Base-by-base conservation (phyloP, 2,113 vertebrate genomes). In the Phalacrocorax carbo region DNA sequence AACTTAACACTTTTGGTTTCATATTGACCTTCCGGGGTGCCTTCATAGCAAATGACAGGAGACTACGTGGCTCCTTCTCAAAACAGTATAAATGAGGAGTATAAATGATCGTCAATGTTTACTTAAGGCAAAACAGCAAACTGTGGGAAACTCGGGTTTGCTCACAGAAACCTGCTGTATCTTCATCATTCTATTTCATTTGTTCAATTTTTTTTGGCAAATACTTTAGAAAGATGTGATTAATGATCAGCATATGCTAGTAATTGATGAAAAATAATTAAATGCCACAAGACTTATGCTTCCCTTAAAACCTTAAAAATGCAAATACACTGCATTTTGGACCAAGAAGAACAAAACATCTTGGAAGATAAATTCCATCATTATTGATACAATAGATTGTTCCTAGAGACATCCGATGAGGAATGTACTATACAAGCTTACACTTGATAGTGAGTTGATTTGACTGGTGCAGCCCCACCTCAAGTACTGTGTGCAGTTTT, bases 401-500 rank as follows among this genome's bases (percentile, higher is more conserved):
- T 79, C 16, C 11, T 64, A 36, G 49, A 40, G 11, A 8, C 2
- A 51, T n/a, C 2, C 11, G 4, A 44, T 30, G 20, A 58, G 65
- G 15, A 65, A 3, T 36, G 11, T 9, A 20, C 5, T 66, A 15
- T 7, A 17, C 40, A 54, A 79, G 7, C 4, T 16, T 14, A 76
- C 7, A 46, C 40, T 70, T 81, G 7, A 23, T 23, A 51, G 71
- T n/a, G 1, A 49, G 61, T 82, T 58, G 10, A 69, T 58, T 40
- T n/a, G 14, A 26, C 15, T 46, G 7, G 13, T 49, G 12, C 3
- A 9, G 12, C 3, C 5, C 1, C 4, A 3, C 11, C 15, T 34
- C 0, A 0, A 54, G 15, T 18, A 69, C 8, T 48, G 34, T 8
- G 7, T 40, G 18, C 3, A 29, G 14, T 14, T 90, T 90, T 79